Base-by-base conservation (phyloP, 37 sponge, comb jelly and placozoan genomes). In the Corticium candelabrum region DNA sequence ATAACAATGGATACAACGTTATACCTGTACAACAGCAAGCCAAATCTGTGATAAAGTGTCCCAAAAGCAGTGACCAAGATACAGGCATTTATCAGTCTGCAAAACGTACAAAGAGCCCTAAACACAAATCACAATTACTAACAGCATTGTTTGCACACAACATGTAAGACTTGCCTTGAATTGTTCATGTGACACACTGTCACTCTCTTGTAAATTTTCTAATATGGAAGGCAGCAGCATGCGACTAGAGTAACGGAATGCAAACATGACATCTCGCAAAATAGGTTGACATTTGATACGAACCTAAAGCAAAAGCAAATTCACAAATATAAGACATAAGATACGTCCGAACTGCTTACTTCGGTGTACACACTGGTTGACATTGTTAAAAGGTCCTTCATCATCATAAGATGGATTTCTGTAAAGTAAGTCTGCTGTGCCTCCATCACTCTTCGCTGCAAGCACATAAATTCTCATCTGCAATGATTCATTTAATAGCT, bases 101-200 rank as follows among this genome's bases (percentile, higher is more conserved):
- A 90, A 40, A 32, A 87, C 68, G 36, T 90, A 90, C 36, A 90
- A 72, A 27, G 88, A 82, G 34, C 91, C 91, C 91, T 90, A 68
- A 1, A 27, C 33, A 11, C 32, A 81, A 21, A 57, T 15, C 33
- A 32, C 27, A 30, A 35, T 41, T 69, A 32, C 30, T 72, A 15
- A 11, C 30, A 11, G 21, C 11, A 72, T 37, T 27, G 27, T 5
- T 56, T 5, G 35, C 35, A 29, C 27, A 4, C 7, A 35, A n/a
- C 5, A 27, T 50, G 62, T n/a, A n/a, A n/a, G n/a, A n/a, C 62
- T 50, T 43, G 87, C 91, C 83, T 90, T 90, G 67, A 90, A 87
- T 62, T 87, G 80, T 39, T 90, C 91, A 67, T 90, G 91, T 11
- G 85, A 50, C 40, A 87, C 41, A 1, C 27, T 36, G 0, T 83